Evolutionary conservation across 1,140 invertebrate species (phyloP).

Genomic region (Zaprionus gabonicus): DNA sequence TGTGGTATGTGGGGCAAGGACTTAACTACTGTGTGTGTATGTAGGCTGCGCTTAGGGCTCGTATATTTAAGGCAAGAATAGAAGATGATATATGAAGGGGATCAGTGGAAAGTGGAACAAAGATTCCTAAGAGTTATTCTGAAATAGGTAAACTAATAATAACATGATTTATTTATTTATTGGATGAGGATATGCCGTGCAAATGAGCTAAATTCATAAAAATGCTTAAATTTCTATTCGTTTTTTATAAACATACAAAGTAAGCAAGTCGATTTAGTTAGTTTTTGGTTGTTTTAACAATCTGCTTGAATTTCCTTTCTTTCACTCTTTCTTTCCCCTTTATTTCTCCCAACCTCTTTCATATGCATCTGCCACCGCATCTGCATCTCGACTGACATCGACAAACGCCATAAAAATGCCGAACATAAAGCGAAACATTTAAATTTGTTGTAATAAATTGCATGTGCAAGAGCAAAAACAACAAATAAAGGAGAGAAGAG

Average conservation of each 20-base stretch:
- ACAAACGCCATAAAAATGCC: constrained; percentile 68
- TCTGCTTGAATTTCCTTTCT: not conserved
- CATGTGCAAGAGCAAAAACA: constrained; percentile 27
- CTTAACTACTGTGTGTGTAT: constrained; percentile 12
- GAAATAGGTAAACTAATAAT: not conserved
- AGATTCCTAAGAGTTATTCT: not conserved
- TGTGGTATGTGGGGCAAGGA: constrained; percentile 34
- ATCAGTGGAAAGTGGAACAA: not conserved
- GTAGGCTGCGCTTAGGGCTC: not conserved
- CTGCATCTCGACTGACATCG: constrained; percentile 45
- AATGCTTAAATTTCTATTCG: too few relatives aligned
- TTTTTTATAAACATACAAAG: too few relatives aligned
- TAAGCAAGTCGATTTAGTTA: too few relatives aligned
- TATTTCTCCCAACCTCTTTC: not conserved
- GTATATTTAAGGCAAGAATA: not conserved
- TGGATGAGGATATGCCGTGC: too few relatives aligned
- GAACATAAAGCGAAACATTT: constrained; percentile 66
- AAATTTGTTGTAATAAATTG: constrained; percentile 83
- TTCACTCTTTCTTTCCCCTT: not conserved
- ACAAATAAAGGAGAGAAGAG: not conserved
- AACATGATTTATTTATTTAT: too few relatives aligned
- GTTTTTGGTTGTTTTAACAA: too few relatives aligned
- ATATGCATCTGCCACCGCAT: constrained; percentile 3
- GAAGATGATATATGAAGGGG: not conserved
- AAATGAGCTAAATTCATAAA: too few relatives aligned